Evolutionary conservation across 2,113 vertebrate species (phyloP), one percentile per base, ranked within the genome.

Genomic region (Canis aureus): DNA sequence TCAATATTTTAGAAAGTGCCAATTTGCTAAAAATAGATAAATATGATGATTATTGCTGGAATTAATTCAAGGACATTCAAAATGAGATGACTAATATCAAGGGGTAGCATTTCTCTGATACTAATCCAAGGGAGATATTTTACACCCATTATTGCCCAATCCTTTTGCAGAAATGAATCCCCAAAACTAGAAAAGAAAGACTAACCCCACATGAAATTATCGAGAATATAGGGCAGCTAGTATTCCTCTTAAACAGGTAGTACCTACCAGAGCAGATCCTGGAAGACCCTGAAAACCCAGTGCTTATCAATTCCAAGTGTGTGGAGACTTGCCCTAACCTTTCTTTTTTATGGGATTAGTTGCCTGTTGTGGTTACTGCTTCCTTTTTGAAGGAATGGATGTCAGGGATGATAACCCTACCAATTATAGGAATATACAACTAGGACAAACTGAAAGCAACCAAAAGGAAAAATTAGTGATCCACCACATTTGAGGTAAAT

Each of bases 31-130:
- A 98, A 98, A 98, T 98, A 99, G 91, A 97, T 89, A 97, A 95
- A 98, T 96, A 96, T 97, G 95, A 96, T 97, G 97, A 98, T 98
- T 98, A 98, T 97, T 95, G 20, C 95, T 99, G 98, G 98, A 98
- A 98, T 98, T 98, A 98, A 98, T 98, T 98, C 95, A 98, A 98
- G 94, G 97, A 97, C 97, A 95, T 98, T 98, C 90, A 96, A 95
- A 97, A 97, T 57, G 86, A 98, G 96, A 98, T 98, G 98, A 98
- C 55, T 98, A 98, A 98, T 97, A 91, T 98, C 98, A 25, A 64
- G 95, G 91, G 97, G 82, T 98, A 98, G 95, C 87, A 97, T 97
- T 98, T 98, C 94, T 96, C 91, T 83, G 84, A 90, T 97, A 97
- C 88, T 97, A 98, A 97, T 96, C 96, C 81, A 97, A 94, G 76